Base-by-base conservation (phyloP, 1,140 invertebrate species). In the Reticulitermes speratus region DNA sequence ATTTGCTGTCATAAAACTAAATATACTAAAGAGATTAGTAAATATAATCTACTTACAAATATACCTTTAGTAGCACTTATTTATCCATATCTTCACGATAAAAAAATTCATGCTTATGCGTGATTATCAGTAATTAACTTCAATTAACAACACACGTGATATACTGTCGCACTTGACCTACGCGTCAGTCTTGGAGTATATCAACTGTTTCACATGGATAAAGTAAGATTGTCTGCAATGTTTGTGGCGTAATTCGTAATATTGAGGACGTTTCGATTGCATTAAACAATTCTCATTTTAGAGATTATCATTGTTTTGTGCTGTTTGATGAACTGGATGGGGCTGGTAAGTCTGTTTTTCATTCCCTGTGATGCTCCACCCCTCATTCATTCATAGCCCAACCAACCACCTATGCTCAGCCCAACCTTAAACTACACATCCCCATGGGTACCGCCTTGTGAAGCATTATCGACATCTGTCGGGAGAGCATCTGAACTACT, bases 301-400 rank as follows among this genome's bases (percentile, higher is more conserved):
- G n/a, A 75, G n/a, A 25, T 25, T 5, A 75, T 75, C 25, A 75
- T 75, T n/a, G 65, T 30, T 75, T 75, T 75, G 65, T 30, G 65
- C 14, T 75, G n/a, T 75, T 75, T 75, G 65, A 30, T 75, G n/a
- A 25, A 75, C 65, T 75, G 7, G n/a, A 75, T 25, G 14, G 7
- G 65, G n/a, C 65, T 75, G 65, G 25, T 30, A 25, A 75, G 30
- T 75, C 65, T 6, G 19, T 65, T 75, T 75, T 75, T 75, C 65
- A n/a, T 75, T 25, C 65, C 65, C 16, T 16, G 11, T 75, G 25
- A 30, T 75, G 65, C 65, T 75, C 65, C 65, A 75, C 65, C 65
- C 65, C 65, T 75, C 65, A 75, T 75, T 75, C 65, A 75, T 75
- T 75, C 65, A 75, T 75, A 75, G 65, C 65, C 65, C 65, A 75